Conservation (phyloP, 1,140 invertebrate species). For the Caenorhabditis briggsae region DNA sequence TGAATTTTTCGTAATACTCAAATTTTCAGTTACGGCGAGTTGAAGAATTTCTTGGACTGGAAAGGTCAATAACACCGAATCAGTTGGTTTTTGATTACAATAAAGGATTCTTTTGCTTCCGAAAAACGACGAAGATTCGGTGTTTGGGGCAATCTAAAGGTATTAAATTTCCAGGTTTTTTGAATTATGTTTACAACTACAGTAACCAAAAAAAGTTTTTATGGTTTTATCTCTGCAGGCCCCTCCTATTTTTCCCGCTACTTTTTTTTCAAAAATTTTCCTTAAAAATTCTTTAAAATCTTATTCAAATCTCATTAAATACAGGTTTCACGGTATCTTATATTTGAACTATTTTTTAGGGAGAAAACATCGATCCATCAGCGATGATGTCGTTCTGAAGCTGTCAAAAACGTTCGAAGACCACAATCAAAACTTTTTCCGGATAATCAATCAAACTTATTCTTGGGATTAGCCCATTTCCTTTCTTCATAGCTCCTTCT, state of each 20-base stretch:
- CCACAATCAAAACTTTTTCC: constrained; percentile 50
- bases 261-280: too few relatives aligned
- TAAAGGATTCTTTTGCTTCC: constrained; percentile 79
- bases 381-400: constrained; percentile 12
- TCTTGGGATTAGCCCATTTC: constrained; percentile 13
- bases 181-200: too few relatives aligned
- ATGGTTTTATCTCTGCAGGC: too few relatives aligned
- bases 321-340: too few relatives aligned
- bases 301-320: too few relatives aligned
- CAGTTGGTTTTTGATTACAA: constrained; percentile 77
- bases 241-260: too few relatives aligned
- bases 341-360: background rate
- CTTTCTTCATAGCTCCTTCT: background rate
- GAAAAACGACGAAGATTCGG: constrained; percentile 64
- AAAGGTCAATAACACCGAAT: constrained; percentile 58
- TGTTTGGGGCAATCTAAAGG: constrained; percentile 38
- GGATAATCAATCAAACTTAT: constrained; percentile 38
- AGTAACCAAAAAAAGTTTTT: too few relatives aligned
- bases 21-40: constrained; percentile 70
- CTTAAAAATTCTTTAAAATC: too few relatives aligned
- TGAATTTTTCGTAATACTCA: background rate
- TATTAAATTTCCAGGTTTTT: background rate
- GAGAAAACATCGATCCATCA: constrained; percentile 12
- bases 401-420: constrained; percentile 41
- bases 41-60: constrained; percentile 70